A percentile compares a stretch with the other conserved stretches of the same genome.
Evolutionary conservation across 1,140 invertebrate genomes (phyloP).

Genomic region (Drosophila repleta): DNA sequence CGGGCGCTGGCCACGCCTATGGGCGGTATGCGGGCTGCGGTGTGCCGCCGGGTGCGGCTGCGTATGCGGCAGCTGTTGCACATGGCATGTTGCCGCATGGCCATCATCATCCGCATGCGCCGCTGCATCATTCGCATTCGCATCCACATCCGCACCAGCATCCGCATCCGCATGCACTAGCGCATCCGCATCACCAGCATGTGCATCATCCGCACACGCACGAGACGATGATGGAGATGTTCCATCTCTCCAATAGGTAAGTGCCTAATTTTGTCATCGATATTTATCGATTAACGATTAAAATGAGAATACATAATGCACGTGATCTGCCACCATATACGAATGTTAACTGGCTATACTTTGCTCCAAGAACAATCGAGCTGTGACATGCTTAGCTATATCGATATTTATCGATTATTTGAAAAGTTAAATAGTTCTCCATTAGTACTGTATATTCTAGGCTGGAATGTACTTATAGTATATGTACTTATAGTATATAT

Average conservation of each 20-base stretch:
- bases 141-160: constrained; percentile 35
- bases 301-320: too few species aligned
- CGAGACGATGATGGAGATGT: constrained; percentile 82
- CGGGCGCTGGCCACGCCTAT: constrained; percentile 9
- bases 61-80: constrained; percentile 5
- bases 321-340: too few species aligned
- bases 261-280: constrained; percentile 9
- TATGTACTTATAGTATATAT: too few species aligned
- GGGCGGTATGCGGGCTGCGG: constrained; percentile 29
- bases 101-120: constrained; percentile 29
- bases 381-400: too few species aligned
- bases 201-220: constrained; percentile 58
- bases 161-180: constrained; percentile 30
- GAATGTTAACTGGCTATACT: too few species aligned
- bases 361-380: too few species aligned
- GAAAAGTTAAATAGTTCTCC: too few species aligned
- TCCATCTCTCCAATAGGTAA: constrained; percentile 82
- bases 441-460: too few species aligned
- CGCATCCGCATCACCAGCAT: background rate
- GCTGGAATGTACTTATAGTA: too few species aligned
- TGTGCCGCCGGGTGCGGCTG: constrained; percentile 6
- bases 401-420: background rate
- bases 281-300: background rate
- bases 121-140: constrained; percentile 43
- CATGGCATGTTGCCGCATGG: constrained; percentile 26